A percentile compares a stretch with the other conserved stretches of the same genome.
These are phyloP conservation scores for Rhinophrynus dorsalis DNA, from an alignment of 2,797 vertebrate species.

Conservation along the genomic window DNA sequence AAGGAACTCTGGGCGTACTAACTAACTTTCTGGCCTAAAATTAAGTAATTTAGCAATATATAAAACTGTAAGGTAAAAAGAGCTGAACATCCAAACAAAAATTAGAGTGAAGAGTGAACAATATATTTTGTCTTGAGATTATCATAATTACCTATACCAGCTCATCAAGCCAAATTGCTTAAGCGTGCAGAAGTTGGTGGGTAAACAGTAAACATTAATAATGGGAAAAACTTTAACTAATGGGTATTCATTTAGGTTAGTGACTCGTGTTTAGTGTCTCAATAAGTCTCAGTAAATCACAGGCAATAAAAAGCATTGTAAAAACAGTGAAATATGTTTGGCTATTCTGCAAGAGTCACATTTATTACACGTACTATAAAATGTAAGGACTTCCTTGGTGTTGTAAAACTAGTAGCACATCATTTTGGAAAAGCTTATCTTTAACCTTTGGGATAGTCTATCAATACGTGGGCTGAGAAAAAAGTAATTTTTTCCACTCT, in stretches of 20 bases:
- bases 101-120: conserved; percentile 10
- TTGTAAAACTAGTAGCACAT: conserved; percentile 15
- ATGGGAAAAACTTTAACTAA: conserved; percentile 1
- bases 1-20: no score
- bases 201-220: background rate
- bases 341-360: conserved; percentile 24
- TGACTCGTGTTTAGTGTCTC: background rate
- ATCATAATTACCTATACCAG: conserved; percentile 23
- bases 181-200: conserved; percentile 1
- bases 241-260: conserved; percentile 10
- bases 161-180: conserved; percentile 15
- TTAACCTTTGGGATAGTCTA: conserved; percentile 2
- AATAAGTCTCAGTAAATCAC: conserved; percentile 17
- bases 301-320: conserved; percentile 20
- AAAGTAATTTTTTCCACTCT: no score
- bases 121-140: conserved; percentile 17
- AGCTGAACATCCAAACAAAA: conserved; percentile 3
- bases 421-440: background rate
- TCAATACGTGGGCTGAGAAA: no score
- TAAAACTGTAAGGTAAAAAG: conserved; percentile 7
- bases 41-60: conserved; percentile 26
- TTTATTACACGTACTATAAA: conserved; percentile 29
- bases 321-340: conserved; percentile 8
- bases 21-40: conserved; percentile 1
- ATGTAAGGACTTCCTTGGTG: conserved; percentile 6